phyloP scores from a whole-genome alignment of 2,888 invertebrate species.

The Heliothis peltigera region DNA sequence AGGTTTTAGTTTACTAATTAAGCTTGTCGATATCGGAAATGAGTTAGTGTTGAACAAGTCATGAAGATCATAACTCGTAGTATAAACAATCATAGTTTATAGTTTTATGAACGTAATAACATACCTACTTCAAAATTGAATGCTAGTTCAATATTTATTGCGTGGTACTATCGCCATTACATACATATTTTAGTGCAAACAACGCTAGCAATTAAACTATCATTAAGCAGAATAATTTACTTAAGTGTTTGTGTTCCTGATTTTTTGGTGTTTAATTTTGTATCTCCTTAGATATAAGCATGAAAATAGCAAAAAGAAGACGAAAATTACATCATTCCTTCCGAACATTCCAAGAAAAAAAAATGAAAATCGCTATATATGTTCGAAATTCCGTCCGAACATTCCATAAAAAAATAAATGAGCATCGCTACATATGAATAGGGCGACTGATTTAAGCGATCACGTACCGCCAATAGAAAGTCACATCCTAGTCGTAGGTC shows the following conservation, averaged over 20 bases:
- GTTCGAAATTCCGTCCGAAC: constrained; percentile 14
- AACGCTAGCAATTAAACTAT: background rate
- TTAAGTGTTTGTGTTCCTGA: background rate
- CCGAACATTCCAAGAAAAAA: constrained; percentile 18
- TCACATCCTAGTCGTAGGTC: constrained; percentile 19
- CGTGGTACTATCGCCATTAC: no score
- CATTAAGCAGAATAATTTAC: constrained; percentile 15
- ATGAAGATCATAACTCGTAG: background rate
- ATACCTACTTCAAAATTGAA: no score
- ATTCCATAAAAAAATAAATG: constrained; percentile 9
- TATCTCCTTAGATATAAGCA: no score
- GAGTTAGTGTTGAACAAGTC: background rate
- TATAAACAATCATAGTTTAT: no score
- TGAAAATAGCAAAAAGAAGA: constrained; percentile 7
- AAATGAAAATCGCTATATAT: constrained; percentile 15
- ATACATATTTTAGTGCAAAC: no score
- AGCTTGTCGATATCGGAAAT: no score
- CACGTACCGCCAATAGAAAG: constrained; percentile 31
- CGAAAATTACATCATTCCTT: constrained; percentile 6
- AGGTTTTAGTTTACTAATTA: no score
- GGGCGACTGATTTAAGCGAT: constrained; percentile 28
- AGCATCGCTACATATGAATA: constrained; percentile 34
- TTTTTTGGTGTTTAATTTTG: no score
- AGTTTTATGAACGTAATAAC: no score
- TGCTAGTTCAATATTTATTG: no score